Evolutionary conservation across 92 coral and sea anemone species (phyloP), one percentile per base, ranked within the genome.

Genomic region (Muricea muricata): DNA sequence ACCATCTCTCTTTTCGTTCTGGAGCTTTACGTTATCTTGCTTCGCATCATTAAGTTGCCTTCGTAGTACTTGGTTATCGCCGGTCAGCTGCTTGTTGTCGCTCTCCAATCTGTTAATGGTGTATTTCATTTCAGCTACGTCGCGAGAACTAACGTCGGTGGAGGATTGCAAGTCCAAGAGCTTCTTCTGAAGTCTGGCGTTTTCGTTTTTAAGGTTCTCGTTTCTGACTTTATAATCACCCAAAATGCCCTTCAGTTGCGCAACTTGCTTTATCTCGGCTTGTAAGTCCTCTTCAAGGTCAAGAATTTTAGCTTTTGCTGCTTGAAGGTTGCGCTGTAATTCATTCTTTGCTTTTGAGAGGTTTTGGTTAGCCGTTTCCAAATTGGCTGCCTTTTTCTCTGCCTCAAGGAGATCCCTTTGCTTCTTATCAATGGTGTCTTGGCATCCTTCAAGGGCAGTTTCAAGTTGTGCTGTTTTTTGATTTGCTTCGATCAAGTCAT

Each of bases 391-490:
- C 82, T 85, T 96, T 75, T 93, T 96, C 73, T 83, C 87, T 77
- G 98, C 92, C 12, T 96, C 94, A 84, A 93, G 81, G 21, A 96
- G 92, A 18, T 93, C 99, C 88, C 91, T 86, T 70, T 93, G 94
- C 57, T 90, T 88, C 23, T 70, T 84, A 29, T 92, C 95, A 14
- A 80, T 40, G 18, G 74, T 85, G 21, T 92, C 95, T 32, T 93
- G 94, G n/a, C 91, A 58, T 47, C 93, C 93, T 26, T 85, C 87
- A 40, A 96, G 75, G 42, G 84, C 88, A 29, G 90, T 81, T 61
- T 90, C 92, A 24, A 90, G 73, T 34, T 92, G 89, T 7, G 94
- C 84, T 24, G 90, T 69, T 55, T 85, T 89, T 73, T 92, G 87
- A 45, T 96, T 95, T 11, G 91, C 92, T 61, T 89, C 92, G 40